phyloP scores from a whole-genome alignment of 2,888 invertebrate species.

The Caenorhabditis sp. region DNA sequence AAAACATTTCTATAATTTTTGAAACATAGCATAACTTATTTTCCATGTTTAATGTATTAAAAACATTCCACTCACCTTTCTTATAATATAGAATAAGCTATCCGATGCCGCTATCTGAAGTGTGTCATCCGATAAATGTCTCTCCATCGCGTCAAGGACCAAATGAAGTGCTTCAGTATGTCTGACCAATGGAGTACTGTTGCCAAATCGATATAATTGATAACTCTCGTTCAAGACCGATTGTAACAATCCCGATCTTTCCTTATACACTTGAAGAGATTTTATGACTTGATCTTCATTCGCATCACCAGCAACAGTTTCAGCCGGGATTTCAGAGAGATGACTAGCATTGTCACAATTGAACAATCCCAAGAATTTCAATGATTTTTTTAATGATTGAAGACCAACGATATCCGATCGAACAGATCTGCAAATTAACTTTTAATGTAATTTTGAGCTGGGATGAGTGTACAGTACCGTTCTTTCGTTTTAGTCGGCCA shows the following conservation, averaged over 20 bases:
- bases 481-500: slow-evolving; percentile 27
- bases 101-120: slow-evolving; percentile 80
- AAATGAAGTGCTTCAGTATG: slow-evolving; percentile 73
- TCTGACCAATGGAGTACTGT: slow-evolving; percentile 51
- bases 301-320: slow-evolving; percentile 53
- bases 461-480: no score
- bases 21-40: no score
- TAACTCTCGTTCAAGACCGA: slow-evolving; percentile 88
- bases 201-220: slow-evolving; percentile 72
- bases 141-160: slow-evolving; percentile 88
- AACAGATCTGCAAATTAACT: slow-evolving; percentile 29
- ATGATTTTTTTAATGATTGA: slow-evolving; percentile 79
- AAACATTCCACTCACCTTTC: slow-evolving; percentile 43
- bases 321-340: slow-evolving; percentile 88
- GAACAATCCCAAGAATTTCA: slow-evolving; percentile 90
- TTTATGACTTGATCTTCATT: slow-evolving; percentile 77
- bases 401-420: slow-evolving; percentile 84
- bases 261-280: slow-evolving; percentile 83
- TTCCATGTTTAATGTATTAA: no score
- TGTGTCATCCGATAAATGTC: slow-evolving; percentile 84
- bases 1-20: not conserved
- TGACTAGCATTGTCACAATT: slow-evolving; percentile 90
- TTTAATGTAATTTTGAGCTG: not conserved
- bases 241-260: slow-evolving; percentile 83
- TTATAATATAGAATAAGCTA: slow-evolving; percentile 60